Conservation (phyloP, 1,140 invertebrate species). For the Lepidurus packardi region DNA sequence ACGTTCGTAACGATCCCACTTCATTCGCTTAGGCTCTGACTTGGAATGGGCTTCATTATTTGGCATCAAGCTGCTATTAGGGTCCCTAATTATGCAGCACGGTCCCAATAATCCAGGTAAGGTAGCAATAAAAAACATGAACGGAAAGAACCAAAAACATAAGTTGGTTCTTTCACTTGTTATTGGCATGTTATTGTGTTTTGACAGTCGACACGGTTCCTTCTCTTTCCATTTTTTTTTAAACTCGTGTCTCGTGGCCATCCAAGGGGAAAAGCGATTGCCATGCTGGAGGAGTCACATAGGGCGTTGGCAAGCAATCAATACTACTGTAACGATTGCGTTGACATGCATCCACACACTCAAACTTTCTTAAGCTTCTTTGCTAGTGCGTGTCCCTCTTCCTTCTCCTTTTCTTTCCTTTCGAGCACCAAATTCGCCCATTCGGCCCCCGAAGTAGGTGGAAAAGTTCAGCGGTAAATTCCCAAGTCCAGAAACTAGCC, state of each 20-base stretch:
- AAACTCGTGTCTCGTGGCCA: neutral
- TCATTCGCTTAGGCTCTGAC: conserved; percentile 1
- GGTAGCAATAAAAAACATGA: neutral
- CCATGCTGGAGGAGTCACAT: neutral
- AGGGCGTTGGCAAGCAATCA: conserved; percentile 2
- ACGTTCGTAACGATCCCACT: conserved; percentile 18
- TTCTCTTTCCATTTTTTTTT: neutral
- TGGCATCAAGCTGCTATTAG: conserved; percentile 18
- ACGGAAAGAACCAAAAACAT: neutral
- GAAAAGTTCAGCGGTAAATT: too few species aligned
- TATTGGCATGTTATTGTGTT: neutral
- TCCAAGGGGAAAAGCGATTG: neutral
- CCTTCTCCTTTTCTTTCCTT: neutral
- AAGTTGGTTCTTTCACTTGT: neutral
- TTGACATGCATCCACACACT: conserved; percentile 15
- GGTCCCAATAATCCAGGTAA: neutral
- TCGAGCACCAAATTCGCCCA: too few species aligned
- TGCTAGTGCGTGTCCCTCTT: neutral
- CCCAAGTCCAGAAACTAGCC: too few species aligned
- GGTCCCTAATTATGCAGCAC: neutral
- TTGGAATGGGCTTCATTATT: neutral
- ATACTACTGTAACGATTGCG: conserved; percentile 11
- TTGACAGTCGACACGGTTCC: neutral
- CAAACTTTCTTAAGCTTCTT: neutral
- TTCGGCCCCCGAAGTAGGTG: too few species aligned